Evolutionary conservation across 2,113 vertebrate species (phyloP).

Genomic region (Mirza zaza): DNA sequence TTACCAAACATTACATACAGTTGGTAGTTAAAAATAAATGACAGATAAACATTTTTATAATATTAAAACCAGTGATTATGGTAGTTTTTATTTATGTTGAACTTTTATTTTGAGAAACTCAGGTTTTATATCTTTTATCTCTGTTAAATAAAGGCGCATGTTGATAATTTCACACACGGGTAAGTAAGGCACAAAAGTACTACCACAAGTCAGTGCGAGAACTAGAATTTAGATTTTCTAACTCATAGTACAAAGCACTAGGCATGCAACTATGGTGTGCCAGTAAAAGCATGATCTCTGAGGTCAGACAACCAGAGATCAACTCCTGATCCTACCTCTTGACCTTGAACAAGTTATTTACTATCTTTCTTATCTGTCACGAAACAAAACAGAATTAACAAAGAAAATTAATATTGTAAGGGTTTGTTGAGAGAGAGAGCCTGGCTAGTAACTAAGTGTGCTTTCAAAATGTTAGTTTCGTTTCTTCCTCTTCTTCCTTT

Average conservation of each 20-base stretch:
- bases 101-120: conserved; percentile 26
- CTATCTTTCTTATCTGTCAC: background rate
- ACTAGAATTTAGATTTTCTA: background rate
- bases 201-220: background rate
- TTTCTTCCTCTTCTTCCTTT: background rate
- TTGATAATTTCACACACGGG: background rate
- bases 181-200: background rate
- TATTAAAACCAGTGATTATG: background rate
- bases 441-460: background rate
- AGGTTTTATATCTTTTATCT: background rate
- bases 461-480: background rate
- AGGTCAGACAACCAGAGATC: background rate
- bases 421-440: background rate
- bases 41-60: background rate
- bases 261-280: background rate
- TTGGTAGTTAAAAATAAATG: conserved; percentile 11
- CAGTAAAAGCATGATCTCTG: background rate
- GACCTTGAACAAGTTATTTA: background rate
- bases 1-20: background rate
- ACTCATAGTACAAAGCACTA: background rate
- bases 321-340: background rate
- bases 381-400: background rate
- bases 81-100: conserved; percentile 31
- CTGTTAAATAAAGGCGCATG: background rate
- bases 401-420: background rate